Evolutionary conservation across 2,113 vertebrate genomes (phyloP).

Genomic region (Oreamnos americanus): DNA sequence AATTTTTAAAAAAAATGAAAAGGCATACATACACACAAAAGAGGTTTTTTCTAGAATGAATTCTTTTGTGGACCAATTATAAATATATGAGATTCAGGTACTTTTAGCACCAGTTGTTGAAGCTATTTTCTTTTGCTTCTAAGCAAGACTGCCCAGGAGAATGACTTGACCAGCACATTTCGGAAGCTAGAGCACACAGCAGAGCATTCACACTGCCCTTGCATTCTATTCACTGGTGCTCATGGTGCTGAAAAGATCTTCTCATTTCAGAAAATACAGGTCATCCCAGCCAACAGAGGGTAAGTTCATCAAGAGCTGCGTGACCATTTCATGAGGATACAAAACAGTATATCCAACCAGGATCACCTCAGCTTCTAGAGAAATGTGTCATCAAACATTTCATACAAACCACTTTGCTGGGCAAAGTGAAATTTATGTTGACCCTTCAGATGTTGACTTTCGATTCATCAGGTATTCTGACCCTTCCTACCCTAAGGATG

Average conservation of each 20-base stretch:
- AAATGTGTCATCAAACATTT: background rate
- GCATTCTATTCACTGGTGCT: background rate
- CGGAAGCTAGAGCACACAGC: background rate
- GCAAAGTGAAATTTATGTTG: background rate
- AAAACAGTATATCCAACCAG: background rate
- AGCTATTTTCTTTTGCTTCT: background rate
- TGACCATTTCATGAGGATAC: no score
- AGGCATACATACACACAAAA: background rate
- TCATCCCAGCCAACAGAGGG: background rate
- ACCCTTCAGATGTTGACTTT: background rate
- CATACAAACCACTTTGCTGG: background rate
- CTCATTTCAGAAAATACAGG: background rate
- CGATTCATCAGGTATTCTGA: background rate
- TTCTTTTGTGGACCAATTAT: background rate
- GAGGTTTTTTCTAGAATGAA: background rate
- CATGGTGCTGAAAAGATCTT: background rate
- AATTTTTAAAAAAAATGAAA: background rate
- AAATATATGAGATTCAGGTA: background rate
- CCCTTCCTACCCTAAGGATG: background rate
- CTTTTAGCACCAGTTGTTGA: background rate
- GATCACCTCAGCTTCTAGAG: background rate
- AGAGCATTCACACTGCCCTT: background rate
- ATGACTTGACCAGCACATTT: background rate
- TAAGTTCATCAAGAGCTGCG: background rate
- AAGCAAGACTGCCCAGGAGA: background rate